Conservation (phyloP, 2,888 invertebrate species). For the Phyllotreta striolata region DNA sequence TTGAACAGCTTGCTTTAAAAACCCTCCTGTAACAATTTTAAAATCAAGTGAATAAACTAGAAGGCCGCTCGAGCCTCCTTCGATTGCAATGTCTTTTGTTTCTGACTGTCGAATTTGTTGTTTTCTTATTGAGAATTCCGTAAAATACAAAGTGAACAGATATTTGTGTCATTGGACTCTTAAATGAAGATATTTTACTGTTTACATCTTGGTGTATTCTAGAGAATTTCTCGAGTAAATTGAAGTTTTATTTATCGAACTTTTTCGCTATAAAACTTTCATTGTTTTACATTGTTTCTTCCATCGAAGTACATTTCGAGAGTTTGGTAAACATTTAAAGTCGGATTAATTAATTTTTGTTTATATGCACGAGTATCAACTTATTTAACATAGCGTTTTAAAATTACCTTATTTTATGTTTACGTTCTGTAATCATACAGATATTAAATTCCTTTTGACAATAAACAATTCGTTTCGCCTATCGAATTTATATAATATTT, state of each 20-base stretch:
- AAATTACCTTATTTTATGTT: too few relatives aligned
- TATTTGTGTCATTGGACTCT: constrained; percentile 36
- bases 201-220: constrained; percentile 30
- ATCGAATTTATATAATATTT: too few relatives aligned
- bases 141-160: constrained; percentile 19
- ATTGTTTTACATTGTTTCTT: too few relatives aligned
- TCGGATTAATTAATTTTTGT: too few relatives aligned
- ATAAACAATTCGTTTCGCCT: too few relatives aligned
- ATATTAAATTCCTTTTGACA: too few relatives aligned
- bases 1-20: constrained; percentile 58
- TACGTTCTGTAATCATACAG: too few relatives aligned
- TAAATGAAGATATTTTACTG: constrained; percentile 33
- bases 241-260: background rate
- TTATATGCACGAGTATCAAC: too few relatives aligned
- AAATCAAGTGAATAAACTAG: constrained; percentile 18
- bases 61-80: background rate
- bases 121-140: constrained; percentile 22
- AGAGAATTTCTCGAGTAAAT: constrained; percentile 20
- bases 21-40: constrained; percentile 39
- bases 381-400: too few relatives aligned
- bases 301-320: too few relatives aligned
- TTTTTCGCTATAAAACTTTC: too few relatives aligned
- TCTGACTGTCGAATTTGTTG: constrained; percentile 3
- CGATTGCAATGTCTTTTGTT: background rate
- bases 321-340: too few relatives aligned